Base-by-base conservation (phyloP, 2,888 invertebrate genomes). In the Lithophane socia region DNA sequence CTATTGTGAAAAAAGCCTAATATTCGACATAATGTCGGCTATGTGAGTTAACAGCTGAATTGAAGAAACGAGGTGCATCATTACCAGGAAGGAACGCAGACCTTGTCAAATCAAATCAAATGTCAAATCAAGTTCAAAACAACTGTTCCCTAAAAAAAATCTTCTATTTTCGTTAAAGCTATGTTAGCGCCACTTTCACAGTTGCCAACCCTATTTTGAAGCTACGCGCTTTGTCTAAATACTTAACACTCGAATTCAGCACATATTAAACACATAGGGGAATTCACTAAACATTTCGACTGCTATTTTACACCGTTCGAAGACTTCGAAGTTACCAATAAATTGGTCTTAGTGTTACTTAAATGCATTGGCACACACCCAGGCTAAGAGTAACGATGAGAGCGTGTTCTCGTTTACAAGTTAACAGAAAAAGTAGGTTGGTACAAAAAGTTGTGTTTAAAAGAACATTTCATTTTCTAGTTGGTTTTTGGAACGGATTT, bases 331-430 rank as follows among this genome's bases (percentile, higher is more conserved):
- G 60, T 29, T 37, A 61, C 61, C 63, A 63, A 80, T 77, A 56
- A 63, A 77, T 80, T 72, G 72, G 13, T 63, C n/a, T 63, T 29
- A 80, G 63, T 56, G 63, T n/a, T 54, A 13, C 63, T 63, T 77
- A 56, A 80, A 73, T n/a, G 54, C 73, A 21, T 80, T 80, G 77
- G 80, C 80, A 80, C 42, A 72, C 77, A 63, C 80, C 77, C 80
- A 77, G 54, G 2, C 37, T 80, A 18, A n/a, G 42, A 60, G 12
- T n/a, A 52, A 61, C 8, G 75, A 44, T 9, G 3, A 12, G 16
- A 24, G 21, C 44, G 24, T 52, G 37, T 16, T 54, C 54, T 47
- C 47, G 24, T 56, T 73, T 42, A 56, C 21, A 18, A 63, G 44
- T 54, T 47, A 63, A 54, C 29, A 47, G 63, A 60, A 74, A 18